These are phyloP conservation scores for Anthopleura xanthogrammica DNA, from an alignment of 92 coral and sea anemone genomes.

Conservation along the genomic window DNA sequence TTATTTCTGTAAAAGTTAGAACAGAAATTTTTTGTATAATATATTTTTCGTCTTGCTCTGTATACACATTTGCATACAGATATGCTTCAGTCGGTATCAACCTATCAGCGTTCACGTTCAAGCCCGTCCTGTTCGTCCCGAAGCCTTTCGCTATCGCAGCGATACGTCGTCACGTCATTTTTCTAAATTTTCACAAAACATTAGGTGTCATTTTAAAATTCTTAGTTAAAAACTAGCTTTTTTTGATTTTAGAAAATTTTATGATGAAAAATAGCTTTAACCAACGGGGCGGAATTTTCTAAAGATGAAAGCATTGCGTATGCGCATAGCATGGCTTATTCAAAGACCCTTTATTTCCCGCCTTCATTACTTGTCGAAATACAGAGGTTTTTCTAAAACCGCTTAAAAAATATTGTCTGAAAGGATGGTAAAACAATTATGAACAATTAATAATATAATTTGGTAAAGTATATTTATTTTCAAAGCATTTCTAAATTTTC, in stretches of 20 bases:
- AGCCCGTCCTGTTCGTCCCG: not conserved
- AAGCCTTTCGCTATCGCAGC: not conserved
- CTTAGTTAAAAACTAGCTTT: not conserved
- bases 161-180: not conserved
- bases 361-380: not conserved
- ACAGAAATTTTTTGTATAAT: too few relatives aligned
- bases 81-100: not conserved
- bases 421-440: too few relatives aligned
- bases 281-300: not conserved
- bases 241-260: not conserved
- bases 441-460: too few relatives aligned
- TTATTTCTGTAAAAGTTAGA: too few relatives aligned
- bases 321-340: not conserved
- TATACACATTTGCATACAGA: not conserved
- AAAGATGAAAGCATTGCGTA: not conserved
- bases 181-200: not conserved
- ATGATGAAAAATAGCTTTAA: not conserved
- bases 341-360: not conserved
- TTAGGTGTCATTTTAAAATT: too few relatives aligned
- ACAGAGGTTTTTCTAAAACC: not conserved
- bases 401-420: too few relatives aligned
- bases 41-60: too few relatives aligned
- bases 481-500: too few relatives aligned
- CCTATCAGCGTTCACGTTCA: not conserved
- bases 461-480: too few relatives aligned